These are phyloP conservation scores for Echeneis naucrates DNA, from an alignment of 2,797 vertebrate species.

Conservation along the genomic window DNA sequence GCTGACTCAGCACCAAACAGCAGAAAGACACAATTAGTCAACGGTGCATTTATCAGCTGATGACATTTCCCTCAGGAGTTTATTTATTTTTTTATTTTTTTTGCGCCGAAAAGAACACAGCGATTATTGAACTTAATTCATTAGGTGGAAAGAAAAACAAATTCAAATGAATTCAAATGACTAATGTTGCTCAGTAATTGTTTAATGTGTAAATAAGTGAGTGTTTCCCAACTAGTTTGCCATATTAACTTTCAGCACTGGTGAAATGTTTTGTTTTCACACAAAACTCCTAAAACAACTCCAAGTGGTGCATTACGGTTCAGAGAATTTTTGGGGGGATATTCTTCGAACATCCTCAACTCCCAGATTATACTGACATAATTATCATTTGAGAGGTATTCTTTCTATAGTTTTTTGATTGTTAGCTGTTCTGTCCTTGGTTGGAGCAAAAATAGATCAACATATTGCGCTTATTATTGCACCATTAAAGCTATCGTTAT, in stretches of 20 bases:
- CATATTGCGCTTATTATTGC: conserved; percentile 21
- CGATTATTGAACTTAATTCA: not conserved
- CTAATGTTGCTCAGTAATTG: not conserved
- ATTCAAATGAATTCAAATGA: not conserved
- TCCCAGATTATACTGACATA: not conserved
- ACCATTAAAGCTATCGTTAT: conserved; percentile 23
- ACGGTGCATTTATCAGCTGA: conserved; percentile 3
- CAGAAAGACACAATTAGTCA: not conserved
- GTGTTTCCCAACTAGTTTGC: not conserved
- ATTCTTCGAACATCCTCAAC: not conserved
- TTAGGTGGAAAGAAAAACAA: not conserved
- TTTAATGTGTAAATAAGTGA: not conserved
- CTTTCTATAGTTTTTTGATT: not conserved
- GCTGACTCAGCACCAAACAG: not conserved
- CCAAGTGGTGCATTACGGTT: not conserved
- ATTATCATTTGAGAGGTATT: not conserved
- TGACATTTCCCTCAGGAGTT: conserved; percentile 4
- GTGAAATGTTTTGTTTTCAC: not conserved
- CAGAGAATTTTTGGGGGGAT: not conserved
- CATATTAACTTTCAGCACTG: not conserved
- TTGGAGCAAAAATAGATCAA: conserved; percentile 22
- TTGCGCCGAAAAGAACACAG: not conserved
- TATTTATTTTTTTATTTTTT: too few species aligned
- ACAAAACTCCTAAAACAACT: not conserved
- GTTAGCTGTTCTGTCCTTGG: conserved; percentile 1